Conservation (phyloP, 2,888 invertebrate species). For the Drosophila anceps region DNA sequence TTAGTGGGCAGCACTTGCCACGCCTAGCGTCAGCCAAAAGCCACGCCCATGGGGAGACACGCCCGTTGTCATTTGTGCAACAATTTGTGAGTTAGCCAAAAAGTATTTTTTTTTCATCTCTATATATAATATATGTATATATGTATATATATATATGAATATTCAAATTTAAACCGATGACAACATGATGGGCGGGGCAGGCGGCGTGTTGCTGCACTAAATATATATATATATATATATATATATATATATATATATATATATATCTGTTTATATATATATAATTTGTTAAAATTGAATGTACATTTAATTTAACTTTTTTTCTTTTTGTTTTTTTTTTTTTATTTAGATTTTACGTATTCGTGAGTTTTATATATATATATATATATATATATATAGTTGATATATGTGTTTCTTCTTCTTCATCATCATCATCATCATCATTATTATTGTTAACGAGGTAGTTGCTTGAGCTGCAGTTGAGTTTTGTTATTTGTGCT, state of each 20-base stretch:
- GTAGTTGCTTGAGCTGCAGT: slow-evolving; percentile 68
- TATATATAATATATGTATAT: not conserved
- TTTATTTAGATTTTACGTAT: slow-evolving; percentile 70
- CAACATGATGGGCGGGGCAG: slow-evolving; percentile 48
- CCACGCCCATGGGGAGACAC: slow-evolving; percentile 50
- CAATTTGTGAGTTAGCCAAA: slow-evolving; percentile 73
- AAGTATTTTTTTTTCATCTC: slow-evolving; percentile 33
- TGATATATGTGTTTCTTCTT: slow-evolving; percentile 33
- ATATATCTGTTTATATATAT: no score
- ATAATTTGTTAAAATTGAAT: slow-evolving; percentile 71
- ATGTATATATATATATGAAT: no score
- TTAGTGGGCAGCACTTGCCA: slow-evolving; percentile 24
- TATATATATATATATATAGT: slow-evolving; percentile 28
- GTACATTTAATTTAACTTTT: slow-evolving; percentile 71
- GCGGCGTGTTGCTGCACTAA: slow-evolving; percentile 25
- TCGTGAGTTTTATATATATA: slow-evolving; percentile 31
- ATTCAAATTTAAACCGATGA: slow-evolving; percentile 78
- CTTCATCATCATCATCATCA: slow-evolving; percentile 8
- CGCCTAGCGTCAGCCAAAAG: slow-evolving; percentile 19
- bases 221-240: slow-evolving; percentile 20
- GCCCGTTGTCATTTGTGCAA: slow-evolving; percentile 73
- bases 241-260: slow-evolving; percentile 41
- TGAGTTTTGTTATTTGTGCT: slow-evolving; percentile 28
- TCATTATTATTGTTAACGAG: slow-evolving; percentile 70
- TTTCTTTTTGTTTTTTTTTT: slow-evolving; percentile 43